phyloP scores from a whole-genome alignment of 2,888 invertebrate genomes.

The Drosophila dives region DNA sequence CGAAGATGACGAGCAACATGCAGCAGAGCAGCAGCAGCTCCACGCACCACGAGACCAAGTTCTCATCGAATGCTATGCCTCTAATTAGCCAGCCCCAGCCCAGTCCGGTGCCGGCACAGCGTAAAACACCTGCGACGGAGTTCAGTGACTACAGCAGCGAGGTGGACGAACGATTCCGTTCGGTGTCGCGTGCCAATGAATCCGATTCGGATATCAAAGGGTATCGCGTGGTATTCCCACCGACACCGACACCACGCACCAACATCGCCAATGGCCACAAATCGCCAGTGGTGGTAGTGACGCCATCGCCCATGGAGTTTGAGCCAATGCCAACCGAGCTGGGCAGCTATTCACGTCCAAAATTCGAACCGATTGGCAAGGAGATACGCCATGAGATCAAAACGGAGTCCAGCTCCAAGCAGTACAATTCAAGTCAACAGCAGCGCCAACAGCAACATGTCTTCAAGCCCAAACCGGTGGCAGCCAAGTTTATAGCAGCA shows the following conservation, averaged over 20 bases:
- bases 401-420: conserved; percentile 64
- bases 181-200: conserved; percentile 87
- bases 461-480: conserved; percentile 86
- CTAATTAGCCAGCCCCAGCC: conserved; percentile 83
- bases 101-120: conserved; percentile 87
- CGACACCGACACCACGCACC: conserved; percentile 86
- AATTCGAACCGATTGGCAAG: conserved; percentile 87
- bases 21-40: conserved; percentile 82
- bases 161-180: conserved; percentile 88
- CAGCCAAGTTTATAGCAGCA: conserved; percentile 84
- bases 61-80: conserved; percentile 65
- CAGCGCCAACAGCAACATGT: conserved; percentile 75
- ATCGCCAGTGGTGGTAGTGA: conserved; percentile 85
- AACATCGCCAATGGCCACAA: conserved; percentile 85
- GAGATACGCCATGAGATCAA: conserved; percentile 81
- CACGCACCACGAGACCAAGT: conserved; percentile 66
- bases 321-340: conserved; percentile 85
- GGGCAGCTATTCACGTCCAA: conserved; percentile 85
- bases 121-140: conserved; percentile 81
- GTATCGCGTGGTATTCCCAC: conserved; percentile 87
- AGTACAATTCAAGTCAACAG: conserved; percentile 50
- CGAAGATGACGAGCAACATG: conserved; percentile 85
- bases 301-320: conserved; percentile 87
- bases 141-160: conserved; percentile 91
- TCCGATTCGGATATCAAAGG: conserved; percentile 86